Base-by-base conservation (phyloP, 2,888 invertebrate species). In the Flexamia atlantica region DNA sequence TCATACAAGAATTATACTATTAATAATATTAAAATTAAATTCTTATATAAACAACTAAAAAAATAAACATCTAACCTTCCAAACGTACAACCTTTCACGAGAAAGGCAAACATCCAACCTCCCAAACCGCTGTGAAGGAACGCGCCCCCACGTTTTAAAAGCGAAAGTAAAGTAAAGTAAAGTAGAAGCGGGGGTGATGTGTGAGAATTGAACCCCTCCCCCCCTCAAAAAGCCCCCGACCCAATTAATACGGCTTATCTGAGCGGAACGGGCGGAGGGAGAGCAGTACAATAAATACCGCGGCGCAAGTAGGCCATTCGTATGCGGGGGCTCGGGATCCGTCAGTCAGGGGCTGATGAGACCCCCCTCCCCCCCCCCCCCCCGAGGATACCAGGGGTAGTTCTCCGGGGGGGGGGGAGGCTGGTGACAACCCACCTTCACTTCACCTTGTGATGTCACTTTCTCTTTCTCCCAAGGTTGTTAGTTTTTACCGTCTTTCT, bases 181-280 rank as follows among this genome's bases (percentile, higher is more conserved):
- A 79, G 79, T 79, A 79, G 79, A 79, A 57, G 50, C 28, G 53
- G 79, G 57, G 79, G 30, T 79, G 79, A 79, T 79, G 79, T 79
- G 79, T 79, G 79, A 57, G 79, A 79, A 79, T 79, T 79, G 79
- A 36, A 20, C 32, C 79, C 76, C 76, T 23, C 23, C 46, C 79
- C 76, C 46, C 50, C 76, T 42, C 72, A 72, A 36, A 36, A 72
- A 42, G 40, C 79, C 57, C 57, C 70, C 82, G 74, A 83, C 82
- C 82, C 82, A 83, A 83, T 83, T 83, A 83, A 83, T 83, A 83
- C 32, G 74, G 82, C 74, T 83, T 83, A 83, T 83, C 82, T 83
- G 40, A 36, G 82, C 28, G 70, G 30, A 82, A 64, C 82, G 82
- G 82, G 36, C 28, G 74, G 40, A 25, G 53, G 57, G 74, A 57